Evolutionary conservation across 2,113 vertebrate species (phyloP), one percentile per base, ranked within the genome.

Genomic region (Nothoprocta pentlandii): DNA sequence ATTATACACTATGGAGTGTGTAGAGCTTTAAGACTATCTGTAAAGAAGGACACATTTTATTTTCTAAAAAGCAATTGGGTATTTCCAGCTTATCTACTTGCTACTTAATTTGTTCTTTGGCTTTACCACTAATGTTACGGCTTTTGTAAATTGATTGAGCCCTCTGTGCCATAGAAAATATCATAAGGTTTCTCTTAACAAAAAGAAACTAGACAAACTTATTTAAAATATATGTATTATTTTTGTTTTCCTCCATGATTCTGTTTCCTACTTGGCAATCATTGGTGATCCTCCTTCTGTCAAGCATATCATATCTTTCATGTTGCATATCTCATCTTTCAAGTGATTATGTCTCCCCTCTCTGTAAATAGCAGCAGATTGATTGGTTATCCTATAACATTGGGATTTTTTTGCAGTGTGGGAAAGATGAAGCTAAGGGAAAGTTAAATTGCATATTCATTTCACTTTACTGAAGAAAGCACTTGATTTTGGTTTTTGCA

Each of bases 51-150:
- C 49, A 88, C 54, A 16, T 28, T 67, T 94, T 89, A 75, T 75
- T 79, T 93, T 90, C 26, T 63, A 47, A 95, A 71, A 95, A 92
- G 81, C 77, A 90, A 80, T 51, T n/a, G 75, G 46, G 32, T 94
- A 74, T 73, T 68, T 96, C 32, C 47, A 95, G 17, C 59, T 85
- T 42, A 69, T 53, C 67, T 94, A 17, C 59, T 66, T 90, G 9
- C 53, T 95, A 47, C 94, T 88, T 87, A 77, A 81, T 93, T 92
- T 20, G 10, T 3, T 39, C 80, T 75, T 84, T 63, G 20, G 8
- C 39, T 94, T 56, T 89, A 41, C 12, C 12, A 32, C 19, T 80
- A 67, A 6, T 4, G 28, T 47, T 28, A 34, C 22, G 21, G 12
- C 73, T 13, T 26, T 82, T 10, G 12, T 70, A 51, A 87, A 78